These are phyloP conservation scores for Psilopsiagon aymara DNA, from an alignment of 2,113 vertebrate species.

Conservation along the genomic window DNA sequence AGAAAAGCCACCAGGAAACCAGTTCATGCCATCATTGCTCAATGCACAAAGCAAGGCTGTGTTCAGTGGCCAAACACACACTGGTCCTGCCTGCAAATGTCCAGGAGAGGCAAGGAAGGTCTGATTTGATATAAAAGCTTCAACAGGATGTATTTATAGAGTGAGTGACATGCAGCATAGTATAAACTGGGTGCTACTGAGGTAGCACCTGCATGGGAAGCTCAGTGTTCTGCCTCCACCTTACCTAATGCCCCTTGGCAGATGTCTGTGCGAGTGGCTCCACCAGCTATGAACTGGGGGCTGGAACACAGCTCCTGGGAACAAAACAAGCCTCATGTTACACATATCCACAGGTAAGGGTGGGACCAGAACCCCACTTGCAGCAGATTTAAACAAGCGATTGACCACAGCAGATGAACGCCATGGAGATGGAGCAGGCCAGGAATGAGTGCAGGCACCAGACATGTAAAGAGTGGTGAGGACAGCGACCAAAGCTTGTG, in stretches of 20 bases:
- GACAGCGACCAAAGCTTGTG: not conserved
- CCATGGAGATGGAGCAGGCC: not conserved
- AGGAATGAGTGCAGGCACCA: fast-evolving
- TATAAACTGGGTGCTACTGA: not conserved
- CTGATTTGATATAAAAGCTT: not conserved
- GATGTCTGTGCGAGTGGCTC: constrained; percentile 59
- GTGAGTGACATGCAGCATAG: not conserved
- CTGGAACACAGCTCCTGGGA: constrained; percentile 57
- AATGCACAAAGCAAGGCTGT: not conserved
- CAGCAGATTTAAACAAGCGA: not conserved
- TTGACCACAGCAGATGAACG: not conserved
- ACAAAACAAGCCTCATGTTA: not conserved
- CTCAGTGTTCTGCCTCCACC: not conserved
- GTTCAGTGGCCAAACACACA: not conserved
- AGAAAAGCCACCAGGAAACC: not conserved
- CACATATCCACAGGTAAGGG: fast-evolving
- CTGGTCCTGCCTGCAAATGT: fast-evolving
- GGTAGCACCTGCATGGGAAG: not conserved
- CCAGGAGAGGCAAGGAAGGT: not conserved
- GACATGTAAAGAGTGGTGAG: not conserved
- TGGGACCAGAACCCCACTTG: not conserved
- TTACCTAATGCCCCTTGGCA: constrained; percentile 65
- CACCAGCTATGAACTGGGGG: constrained; percentile 18
- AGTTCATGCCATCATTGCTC: not conserved
- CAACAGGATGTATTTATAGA: not conserved